Base-by-base conservation (phyloP, 2,888 invertebrate species). In the Metacarcinus magister region DNA sequence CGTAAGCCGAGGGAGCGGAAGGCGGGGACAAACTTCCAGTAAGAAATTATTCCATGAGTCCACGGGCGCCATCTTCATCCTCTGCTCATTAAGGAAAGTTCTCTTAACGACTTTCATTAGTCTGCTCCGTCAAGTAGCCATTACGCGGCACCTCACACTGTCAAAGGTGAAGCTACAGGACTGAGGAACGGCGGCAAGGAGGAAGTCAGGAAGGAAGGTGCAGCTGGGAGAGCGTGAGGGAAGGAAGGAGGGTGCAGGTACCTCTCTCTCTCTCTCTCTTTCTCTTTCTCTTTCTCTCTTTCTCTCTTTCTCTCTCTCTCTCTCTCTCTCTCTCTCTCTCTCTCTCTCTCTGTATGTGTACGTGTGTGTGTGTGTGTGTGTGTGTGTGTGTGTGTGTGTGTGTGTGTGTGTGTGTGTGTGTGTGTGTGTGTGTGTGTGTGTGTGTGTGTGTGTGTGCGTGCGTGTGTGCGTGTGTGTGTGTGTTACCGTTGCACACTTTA, bases 51-150 rank as follows among this genome's bases (percentile, higher is more conserved):
- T 82, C 82, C 67, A 19, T 10, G 82, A 82, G 82, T 82, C 82
- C 82, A 92, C 0, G 54, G 92, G 48, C 48, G 44, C 60, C 60
- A 44, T 93, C 93, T 39, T 93, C 93, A 60, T 60, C 93, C 39
- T 28, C 60, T 60, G 4, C 93, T 93, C 93, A 93, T 93, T 93
- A 93, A 43, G 54, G 93, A 93, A 60, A 60, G 60, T 93, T 60
- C 39, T 43, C 13, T 43, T 60, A 43, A 93, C 60, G 93, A 93
- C 44, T 93, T 93, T 60, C 93, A 93, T 93, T 60, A 60, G 93
- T 93, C 60, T 32, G 60, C 93, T 60, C 32, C 39, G 93, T 93
- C 93, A 60, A 93, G 93, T 93, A 93, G 93, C 93, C 92, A 92
- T 92, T 92, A 46, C 92, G 54, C 39, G 91, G 91, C 23, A 28